Evolutionary conservation across 2,797 vertebrate genomes (phyloP), one percentile per base, ranked within the genome.

Genomic region (Melanotaenia maccullochi): DNA sequence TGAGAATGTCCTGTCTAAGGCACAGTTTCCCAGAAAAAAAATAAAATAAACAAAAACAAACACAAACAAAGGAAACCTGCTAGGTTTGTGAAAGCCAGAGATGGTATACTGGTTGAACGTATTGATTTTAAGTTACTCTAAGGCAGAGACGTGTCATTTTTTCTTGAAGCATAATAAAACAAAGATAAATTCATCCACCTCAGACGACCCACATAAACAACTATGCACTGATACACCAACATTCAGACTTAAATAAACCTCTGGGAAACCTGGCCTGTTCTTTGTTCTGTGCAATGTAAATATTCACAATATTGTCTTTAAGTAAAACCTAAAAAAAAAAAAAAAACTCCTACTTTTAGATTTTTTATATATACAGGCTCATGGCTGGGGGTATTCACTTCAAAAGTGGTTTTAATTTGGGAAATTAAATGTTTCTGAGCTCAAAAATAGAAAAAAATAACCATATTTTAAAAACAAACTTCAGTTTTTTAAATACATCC

Each of bases 301-400:
- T 49, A 68, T 72, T 68, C 47, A 79, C 16, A 30, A 68, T 33
- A 25, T 59, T 49, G 28, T 66, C 30, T 25, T 67, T 65, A 44
- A 56, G 66, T 54, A 68, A 76, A 59, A 73, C n/a, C 56, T 66
- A 11, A 25, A 76, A 73, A 67, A 13, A 74, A 74, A 60, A 28
- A 64, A 69, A 12, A 11, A 65, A 56, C 73, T 85, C 78, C 84
- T 81, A 76, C 74, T 85, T 62, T 90, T 61, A 87, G 79, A 83
- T 70, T 55, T 54, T 73, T 73, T 79, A 78, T 71, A 55, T 35
- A 76, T 62, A 78, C 76, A 73, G 57, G 18, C 59, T 81, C 32
- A 13, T 38, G 63, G 73, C 69, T 40, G 25, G 69, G 82, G 54
- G 76, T 80, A 64, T 69, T 83, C 62, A 78, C 80, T 81, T 33